Percentiles rank a stretch among this genome's conserved stretches.
phyloP scores from a whole-genome alignment of 1,140 invertebrate genomes.

The Heliothis virescens region DNA sequence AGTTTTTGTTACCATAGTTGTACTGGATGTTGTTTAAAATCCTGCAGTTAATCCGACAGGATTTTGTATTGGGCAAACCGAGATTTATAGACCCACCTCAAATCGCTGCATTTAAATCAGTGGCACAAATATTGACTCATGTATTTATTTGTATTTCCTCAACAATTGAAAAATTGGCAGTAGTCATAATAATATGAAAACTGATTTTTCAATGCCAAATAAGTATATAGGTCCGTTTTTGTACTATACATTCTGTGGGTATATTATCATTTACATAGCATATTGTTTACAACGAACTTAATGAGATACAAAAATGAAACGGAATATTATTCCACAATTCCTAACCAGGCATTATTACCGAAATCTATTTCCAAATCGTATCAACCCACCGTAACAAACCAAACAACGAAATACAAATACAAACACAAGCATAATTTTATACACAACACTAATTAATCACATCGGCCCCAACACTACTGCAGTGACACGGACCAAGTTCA shows the following conservation, averaged over 20 bases:
- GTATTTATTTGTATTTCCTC: not conserved
- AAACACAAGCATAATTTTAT: constrained; percentile 50
- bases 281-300: too few relatives aligned
- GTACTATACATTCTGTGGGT: too few relatives aligned
- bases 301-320: too few relatives aligned
- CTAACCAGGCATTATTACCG: too few relatives aligned
- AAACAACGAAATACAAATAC: constrained; percentile 5
- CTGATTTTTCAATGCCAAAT: too few relatives aligned
- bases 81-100: not conserved
- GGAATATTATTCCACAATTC: too few relatives aligned
- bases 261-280: too few relatives aligned
- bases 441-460: constrained; percentile 76
- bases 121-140: not conserved
- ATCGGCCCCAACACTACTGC: constrained; percentile 65
- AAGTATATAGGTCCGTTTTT: too few relatives aligned
- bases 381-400: too few relatives aligned
- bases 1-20: constrained; percentile 8
- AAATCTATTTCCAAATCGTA: too few relatives aligned
- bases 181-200: too few relatives aligned
- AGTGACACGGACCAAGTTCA: constrained; percentile 81
- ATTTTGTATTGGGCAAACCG: constrained; percentile 2
- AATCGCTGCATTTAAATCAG: not conserved
- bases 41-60: constrained; percentile 5
- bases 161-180: not conserved
- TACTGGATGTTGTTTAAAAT: constrained; percentile 6